A percentile compares a stretch with the other conserved stretches of the same genome.
Conservation (phyloP, 2,113 vertebrate genomes). For the Pao palembangensis region DNA sequence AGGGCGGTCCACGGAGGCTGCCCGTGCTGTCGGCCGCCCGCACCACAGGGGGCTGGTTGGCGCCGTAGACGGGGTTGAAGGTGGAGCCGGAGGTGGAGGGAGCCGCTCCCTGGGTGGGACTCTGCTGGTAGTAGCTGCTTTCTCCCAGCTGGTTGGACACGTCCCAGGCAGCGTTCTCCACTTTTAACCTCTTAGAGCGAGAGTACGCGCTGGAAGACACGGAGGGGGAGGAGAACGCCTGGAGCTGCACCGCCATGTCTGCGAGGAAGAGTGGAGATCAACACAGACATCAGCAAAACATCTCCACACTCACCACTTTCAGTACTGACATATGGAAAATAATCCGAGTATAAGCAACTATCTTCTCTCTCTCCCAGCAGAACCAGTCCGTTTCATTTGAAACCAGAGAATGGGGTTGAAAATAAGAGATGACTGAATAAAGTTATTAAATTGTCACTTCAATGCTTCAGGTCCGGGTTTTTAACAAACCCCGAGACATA, state of each 20-base stretch:
- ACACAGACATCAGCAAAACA: background rate
- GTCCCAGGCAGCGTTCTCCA: slow-evolving; percentile 92
- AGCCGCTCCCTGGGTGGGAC: slow-evolving; percentile 78
- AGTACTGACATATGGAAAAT: too few relatives aligned
- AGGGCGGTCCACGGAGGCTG: slow-evolving; percentile 76
- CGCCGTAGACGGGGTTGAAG: slow-evolving; percentile 82
- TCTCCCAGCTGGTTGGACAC: slow-evolving; percentile 84
- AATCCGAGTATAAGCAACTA: too few relatives aligned
- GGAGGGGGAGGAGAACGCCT: slow-evolving; percentile 95
- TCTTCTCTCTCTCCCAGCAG: too few relatives aligned
- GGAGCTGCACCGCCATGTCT: slow-evolving; percentile 97
- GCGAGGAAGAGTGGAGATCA: background rate
- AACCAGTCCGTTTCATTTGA: too few relatives aligned
- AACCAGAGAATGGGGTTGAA: too few relatives aligned
- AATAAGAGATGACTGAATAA: too few relatives aligned
- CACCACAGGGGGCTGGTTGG: slow-evolving; percentile 83
- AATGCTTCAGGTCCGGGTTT: too few relatives aligned
- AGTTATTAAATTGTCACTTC: too few relatives aligned
- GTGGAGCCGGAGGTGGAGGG: slow-evolving; percentile 75
- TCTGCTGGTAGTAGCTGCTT: slow-evolving; percentile 86
- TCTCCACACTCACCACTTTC: too few relatives aligned
- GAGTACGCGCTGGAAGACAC: slow-evolving; percentile 96
- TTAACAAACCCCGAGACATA: too few relatives aligned
- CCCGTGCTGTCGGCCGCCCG: slow-evolving; percentile 93
- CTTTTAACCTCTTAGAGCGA: slow-evolving; percentile 95